These are phyloP conservation scores for Bostrychus sinensis DNA, from an alignment of 2,113 vertebrate species.

Conservation along the genomic window DNA sequence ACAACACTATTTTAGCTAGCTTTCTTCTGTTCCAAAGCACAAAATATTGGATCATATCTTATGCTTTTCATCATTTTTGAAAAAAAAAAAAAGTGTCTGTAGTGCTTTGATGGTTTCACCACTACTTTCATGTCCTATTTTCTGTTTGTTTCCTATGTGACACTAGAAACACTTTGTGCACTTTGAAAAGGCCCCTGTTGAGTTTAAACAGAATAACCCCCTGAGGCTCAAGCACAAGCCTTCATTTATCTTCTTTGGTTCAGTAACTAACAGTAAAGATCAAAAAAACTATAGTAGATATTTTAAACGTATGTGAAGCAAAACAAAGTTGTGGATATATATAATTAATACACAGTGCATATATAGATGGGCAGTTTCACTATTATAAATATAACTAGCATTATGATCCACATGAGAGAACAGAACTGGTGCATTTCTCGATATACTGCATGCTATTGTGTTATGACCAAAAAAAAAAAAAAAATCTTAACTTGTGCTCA, in stretches of 20 bases:
- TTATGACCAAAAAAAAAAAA: too few relatives aligned
- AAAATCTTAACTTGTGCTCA: too few relatives aligned
- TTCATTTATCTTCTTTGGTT: neutral
- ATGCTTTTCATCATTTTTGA: constrained; percentile 28
- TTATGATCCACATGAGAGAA: too few relatives aligned
- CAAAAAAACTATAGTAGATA: neutral
- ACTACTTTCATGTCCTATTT: constrained; percentile 24
- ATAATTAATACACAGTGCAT: too few relatives aligned
- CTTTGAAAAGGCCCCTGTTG: constrained; percentile 23
- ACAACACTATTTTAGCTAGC: constrained; percentile 13
- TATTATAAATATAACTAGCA: too few relatives aligned
- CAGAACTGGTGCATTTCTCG: too few relatives aligned
- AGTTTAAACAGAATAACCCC: constrained; percentile 23
- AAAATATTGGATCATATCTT: constrained; percentile 19
- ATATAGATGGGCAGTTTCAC: too few relatives aligned
- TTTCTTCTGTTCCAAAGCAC: constrained; percentile 28
- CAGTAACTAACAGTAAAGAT: neutral
- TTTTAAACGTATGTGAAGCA: neutral
- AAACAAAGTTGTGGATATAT: too few relatives aligned
- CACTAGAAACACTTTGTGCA: constrained; percentile 4
- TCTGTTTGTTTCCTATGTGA: constrained; percentile 6
- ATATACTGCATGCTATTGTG: too few relatives aligned
- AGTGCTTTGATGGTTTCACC: constrained; percentile 16
- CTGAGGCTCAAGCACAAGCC: neutral
- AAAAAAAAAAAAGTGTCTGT: neutral